Conservation (phyloP, 2,113 vertebrate species). For the Apodemus sylvaticus region DNA sequence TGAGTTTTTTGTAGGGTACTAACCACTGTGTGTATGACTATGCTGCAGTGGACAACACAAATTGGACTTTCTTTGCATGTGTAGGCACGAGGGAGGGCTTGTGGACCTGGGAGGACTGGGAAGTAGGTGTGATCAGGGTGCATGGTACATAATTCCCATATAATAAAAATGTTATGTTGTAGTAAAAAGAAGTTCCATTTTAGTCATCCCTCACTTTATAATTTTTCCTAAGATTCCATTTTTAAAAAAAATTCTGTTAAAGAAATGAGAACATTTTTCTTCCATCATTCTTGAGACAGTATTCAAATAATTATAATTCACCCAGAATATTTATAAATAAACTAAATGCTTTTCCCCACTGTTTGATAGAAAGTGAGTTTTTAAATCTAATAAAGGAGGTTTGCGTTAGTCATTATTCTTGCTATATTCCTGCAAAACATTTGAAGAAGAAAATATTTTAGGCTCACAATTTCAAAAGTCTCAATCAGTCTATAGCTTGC, state of each 20-base stretch:
- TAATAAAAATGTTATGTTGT: neutral
- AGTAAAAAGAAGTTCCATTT: neutral
- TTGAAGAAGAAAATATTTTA: neutral
- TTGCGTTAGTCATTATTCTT: neutral
- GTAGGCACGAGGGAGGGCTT: neutral
- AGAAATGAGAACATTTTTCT: neutral
- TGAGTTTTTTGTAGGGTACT: too few species aligned
- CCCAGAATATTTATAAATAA: neutral
- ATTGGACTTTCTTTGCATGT: neutral
- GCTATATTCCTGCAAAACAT: neutral
- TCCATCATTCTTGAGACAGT: neutral
- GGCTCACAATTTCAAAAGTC: neutral
- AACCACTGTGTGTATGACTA: too few species aligned
- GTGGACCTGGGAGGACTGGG: neutral
- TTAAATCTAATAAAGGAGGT: neutral
- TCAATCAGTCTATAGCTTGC: neutral
- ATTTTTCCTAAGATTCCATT: neutral
- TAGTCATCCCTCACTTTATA: neutral
- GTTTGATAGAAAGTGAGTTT: neutral
- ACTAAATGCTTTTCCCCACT: neutral
- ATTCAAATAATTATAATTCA: neutral
- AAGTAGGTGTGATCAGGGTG: neutral
- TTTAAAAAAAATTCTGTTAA: neutral
- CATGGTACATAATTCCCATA: neutral
- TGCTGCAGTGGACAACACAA: neutral